Evolutionary conservation across 1,140 invertebrate species (phyloP).

Genomic region (Hypothenemus hampei): DNA sequence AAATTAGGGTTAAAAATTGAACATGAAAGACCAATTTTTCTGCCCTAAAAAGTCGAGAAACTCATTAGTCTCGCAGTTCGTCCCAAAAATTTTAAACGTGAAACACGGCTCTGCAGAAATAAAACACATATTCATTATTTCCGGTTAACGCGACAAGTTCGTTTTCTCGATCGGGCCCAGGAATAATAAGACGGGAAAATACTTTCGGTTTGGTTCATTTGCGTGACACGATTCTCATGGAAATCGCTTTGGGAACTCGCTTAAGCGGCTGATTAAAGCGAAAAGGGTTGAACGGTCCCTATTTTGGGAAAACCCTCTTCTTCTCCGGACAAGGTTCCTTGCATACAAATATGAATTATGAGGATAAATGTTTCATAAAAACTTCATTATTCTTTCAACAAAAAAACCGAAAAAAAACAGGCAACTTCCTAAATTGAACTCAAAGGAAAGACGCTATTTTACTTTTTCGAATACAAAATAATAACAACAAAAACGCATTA

Average conservation of each 20-base stretch:
- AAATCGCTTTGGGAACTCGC: conserved; percentile 2
- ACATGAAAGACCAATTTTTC: background rate
- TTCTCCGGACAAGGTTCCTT: background rate
- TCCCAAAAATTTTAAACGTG: background rate
- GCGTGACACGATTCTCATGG: conserved; percentile 1
- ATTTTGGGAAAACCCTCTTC: background rate
- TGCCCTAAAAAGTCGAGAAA: background rate
- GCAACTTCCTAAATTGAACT: no score
- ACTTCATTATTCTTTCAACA: no score
- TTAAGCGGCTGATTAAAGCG: background rate
- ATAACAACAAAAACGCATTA: no score
- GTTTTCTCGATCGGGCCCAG: background rate
- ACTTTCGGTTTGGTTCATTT: conserved; percentile 4
- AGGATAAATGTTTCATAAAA: no score
- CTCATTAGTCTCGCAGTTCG: background rate
- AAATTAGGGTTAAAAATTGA: no score
- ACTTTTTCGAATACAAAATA: no score
- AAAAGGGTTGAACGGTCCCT: background rate
- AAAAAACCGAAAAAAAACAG: no score
- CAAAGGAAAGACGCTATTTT: no score
- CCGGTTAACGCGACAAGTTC: conserved; percentile 7
- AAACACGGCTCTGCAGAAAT: conserved; percentile 3
- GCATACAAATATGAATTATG: background rate
- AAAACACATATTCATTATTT: conserved; percentile 12
- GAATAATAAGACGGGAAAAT: conserved; percentile 8